Base-by-base conservation (phyloP, 2,888 invertebrate genomes). In the Tyria jacobaeae region DNA sequence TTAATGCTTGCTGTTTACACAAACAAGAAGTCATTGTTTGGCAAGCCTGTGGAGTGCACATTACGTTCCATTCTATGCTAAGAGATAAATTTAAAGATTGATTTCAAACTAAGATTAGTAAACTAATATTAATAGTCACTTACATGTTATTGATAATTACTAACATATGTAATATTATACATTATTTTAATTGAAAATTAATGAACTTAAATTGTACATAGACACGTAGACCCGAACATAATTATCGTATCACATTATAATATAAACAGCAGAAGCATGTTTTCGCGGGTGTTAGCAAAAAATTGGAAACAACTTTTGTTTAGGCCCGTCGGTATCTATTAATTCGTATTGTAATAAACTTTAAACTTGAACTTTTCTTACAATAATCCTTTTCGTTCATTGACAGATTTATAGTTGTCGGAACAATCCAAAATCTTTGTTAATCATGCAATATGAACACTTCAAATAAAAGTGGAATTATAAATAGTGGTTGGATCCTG, bases 401-500 rank as follows among this genome's bases (percentile, higher is more conserved):
- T 25, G 39, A 21, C 12, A 44, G 6, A 31, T 31, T 35, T 35
- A n/a, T 58, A 24, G n/a, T 44, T 31, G 4, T 17, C 25, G 3
- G 15, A n/a, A n/a, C n/a, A 37, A 25, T 35, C 10, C 10, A 24
- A 24, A 4, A 17, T 15, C 17, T 24, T 37, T 10, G 3, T 17
- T 9, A 27, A 48, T 37, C 31, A 17, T n/a, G 50, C 55, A 75
- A 52, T 60, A 87, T 85, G 85, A 78, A 75, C 70, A 62, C 71
- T 10, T 78, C 64, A 59, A 83, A 80, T 66, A 80, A 79, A 66
- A 76, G 37, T 39, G 17, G 50, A n/a, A 49, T 47, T 17, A 14
- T 39, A 1, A 54, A 63, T 54, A 77, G 70, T 68, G 85, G 80
- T 57, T 92, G 92, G 92, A 76, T 88, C 63, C 70, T 90, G 37